A percentile compares a stretch with the other conserved stretches of the same genome.
These are phyloP conservation scores for Mesitornis unicolor DNA, from an alignment of 2,113 vertebrate species.

Conservation along the genomic window DNA sequence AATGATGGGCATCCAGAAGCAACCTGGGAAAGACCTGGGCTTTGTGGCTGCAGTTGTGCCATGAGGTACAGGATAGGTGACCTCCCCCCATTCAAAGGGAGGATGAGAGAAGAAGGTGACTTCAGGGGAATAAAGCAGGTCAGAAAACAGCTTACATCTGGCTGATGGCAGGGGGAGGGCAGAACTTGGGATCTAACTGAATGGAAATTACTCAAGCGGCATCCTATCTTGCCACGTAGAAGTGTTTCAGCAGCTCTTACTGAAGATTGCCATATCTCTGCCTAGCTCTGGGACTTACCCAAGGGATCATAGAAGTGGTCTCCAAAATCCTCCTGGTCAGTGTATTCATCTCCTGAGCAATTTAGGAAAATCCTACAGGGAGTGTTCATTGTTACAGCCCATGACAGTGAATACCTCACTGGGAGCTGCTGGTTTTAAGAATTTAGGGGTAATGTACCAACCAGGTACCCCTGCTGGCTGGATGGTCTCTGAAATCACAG, in stretches of 20 bases:
- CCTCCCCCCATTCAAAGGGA: not conserved
- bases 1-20: not conserved
- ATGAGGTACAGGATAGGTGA: not conserved
- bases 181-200: not conserved
- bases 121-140: not conserved
- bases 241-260: not conserved
- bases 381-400: not conserved
- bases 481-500: not conserved
- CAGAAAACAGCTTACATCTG: not conserved
- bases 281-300: not conserved
- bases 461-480: not conserved
- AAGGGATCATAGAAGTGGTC: not conserved
- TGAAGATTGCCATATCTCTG: not conserved
- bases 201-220: not conserved
- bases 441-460: not conserved
- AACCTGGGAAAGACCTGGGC: not conserved
- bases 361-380: not conserved
- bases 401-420: not conserved
- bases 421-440: not conserved
- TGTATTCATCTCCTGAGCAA: not conserved
- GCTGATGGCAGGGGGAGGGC: fast-evolving
- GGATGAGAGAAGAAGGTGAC: not conserved
- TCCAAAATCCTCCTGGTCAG: not conserved
- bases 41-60: not conserved
- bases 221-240: not conserved